Conservation (phyloP, 2,888 invertebrate species). For the Seira ritae region DNA sequence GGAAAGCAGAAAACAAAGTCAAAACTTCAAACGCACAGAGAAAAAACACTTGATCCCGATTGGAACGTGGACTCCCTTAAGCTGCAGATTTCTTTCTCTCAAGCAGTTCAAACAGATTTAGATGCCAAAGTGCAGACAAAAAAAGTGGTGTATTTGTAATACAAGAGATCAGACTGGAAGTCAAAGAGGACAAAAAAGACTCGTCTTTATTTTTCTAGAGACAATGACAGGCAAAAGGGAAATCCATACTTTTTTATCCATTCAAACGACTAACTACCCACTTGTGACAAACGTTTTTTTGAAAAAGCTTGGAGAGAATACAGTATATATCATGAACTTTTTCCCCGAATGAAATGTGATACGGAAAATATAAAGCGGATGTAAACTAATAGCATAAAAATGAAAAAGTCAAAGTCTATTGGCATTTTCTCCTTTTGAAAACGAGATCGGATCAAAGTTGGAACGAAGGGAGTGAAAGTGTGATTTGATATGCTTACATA, state of each 20-base stretch:
- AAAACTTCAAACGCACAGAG: slow-evolving; percentile 7
- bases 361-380: neutral
- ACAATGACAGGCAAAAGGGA: neutral
- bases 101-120: neutral
- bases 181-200: neutral
- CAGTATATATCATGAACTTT: neutral
- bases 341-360: neutral
- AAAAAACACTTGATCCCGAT: neutral
- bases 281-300: no score
- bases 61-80: neutral
- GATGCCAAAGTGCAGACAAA: slow-evolving; percentile 21
- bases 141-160: neutral
- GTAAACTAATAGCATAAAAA: neutral
- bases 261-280: neutral
- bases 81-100: neutral
- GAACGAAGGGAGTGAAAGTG: no score
- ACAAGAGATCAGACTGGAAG: neutral
- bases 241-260: neutral
- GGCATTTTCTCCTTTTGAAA: no score
- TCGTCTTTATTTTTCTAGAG: neutral
- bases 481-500: no score
- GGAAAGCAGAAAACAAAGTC: slow-evolving; percentile 24
- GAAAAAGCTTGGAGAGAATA: neutral
- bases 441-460: no score
- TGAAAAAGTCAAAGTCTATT: no score